Base-by-base conservation (phyloP, 1,140 invertebrate species). In the Doryteuthis pealeii region DNA sequence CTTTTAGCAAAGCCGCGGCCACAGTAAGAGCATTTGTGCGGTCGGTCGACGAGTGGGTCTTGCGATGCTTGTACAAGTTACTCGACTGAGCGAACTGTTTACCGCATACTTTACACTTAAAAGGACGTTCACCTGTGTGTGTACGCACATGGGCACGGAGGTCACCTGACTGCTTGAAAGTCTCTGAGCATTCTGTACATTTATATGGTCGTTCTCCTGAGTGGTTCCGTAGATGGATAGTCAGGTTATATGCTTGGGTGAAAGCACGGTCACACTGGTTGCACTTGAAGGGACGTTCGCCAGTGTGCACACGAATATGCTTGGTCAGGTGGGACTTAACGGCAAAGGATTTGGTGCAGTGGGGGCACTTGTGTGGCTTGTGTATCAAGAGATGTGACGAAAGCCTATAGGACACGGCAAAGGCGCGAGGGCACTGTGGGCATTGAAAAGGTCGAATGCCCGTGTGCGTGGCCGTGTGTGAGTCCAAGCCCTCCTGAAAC, bases 201-300 rank as follows among this genome's bases (percentile, higher is more conserved):
- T 90, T 90, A 87, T 92, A 92, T 0, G 93, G 94, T 79, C 93
- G 92, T 75, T 91, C 90, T 73, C 94, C 93, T 0, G 95, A 97
- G 85, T 98, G 94, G 8, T 91, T 92, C 86, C 94, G 92, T 78
- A 93, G 88, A 90, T 83, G 93, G 91, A 90, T 93, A 92, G 87
- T 93, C 90, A 90, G 92, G 86, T 96, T 96, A 83, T 95, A 94
- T 85, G 95, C 94, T 33, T 94, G 90, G 70, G 94, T 95, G 85
- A 97, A 97, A 85, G 94, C 92, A 62, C 94, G 93, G 10, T 94
- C 94, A 87, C 95, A 97, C 84, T 94, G 92, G 83, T 96, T 95
- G 76, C 81, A 84, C 33, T 74, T 78, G 62, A 80, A 84, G 1
- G 82, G 82, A 73, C 74, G 78, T 75, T 84, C 81, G 1, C 82